phyloP scores from a whole-genome alignment of 1,140 invertebrate genomes.

The Penaeus chinensis region DNA sequence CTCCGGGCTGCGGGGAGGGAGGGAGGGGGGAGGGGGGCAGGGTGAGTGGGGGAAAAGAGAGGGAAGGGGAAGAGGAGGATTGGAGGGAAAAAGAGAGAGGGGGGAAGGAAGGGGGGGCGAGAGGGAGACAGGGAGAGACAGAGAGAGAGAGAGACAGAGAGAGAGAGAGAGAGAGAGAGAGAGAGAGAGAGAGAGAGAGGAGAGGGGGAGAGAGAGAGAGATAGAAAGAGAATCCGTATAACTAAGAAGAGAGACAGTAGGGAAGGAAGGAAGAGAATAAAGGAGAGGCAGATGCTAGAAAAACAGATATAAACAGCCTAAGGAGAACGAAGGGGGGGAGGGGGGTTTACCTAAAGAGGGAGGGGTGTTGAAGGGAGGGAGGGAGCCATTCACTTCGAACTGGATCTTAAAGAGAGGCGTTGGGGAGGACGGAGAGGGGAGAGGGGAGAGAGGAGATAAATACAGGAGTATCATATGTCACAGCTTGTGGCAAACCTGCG shows the following conservation, averaged over 20 bases:
- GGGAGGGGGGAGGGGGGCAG: not conserved
- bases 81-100: not conserved
- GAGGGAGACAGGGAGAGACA: not conserved
- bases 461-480: not conserved
- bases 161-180: not conserved
- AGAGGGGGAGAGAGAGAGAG: not conserved
- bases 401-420: not conserved
- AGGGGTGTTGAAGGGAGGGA: slow-evolving; percentile 5
- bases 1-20: not conserved
- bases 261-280: slow-evolving; percentile 6
- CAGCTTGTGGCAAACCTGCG: not conserved
- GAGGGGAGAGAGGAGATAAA: not conserved
- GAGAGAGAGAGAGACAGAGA: not conserved
- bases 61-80: not conserved
- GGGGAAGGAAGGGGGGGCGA: not conserved
- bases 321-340: not conserved
- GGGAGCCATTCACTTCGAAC: not conserved
- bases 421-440: not conserved
- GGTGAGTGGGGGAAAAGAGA: not conserved
- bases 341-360: not conserved
- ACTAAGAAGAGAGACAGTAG: slow-evolving; percentile 1
- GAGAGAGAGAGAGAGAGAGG: not conserved
- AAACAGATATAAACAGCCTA: not conserved
- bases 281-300: not conserved
- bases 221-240: not conserved